These are phyloP conservation scores for Synanthedon vespiformis DNA, from an alignment of 2,888 invertebrate species.

Conservation along the genomic window DNA sequence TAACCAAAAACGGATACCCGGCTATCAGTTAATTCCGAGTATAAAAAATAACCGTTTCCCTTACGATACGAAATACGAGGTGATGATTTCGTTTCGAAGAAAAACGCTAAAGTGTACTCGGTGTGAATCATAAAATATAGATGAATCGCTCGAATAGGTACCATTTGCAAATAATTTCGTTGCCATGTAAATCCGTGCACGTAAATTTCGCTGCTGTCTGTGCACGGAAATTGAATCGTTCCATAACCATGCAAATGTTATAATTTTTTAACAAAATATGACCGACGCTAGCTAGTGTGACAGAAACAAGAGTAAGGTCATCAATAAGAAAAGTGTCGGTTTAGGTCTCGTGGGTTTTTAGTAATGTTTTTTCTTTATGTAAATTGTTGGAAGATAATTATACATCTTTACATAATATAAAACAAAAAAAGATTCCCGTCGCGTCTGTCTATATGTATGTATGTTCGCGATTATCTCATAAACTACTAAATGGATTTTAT, in stretches of 20 bases:
- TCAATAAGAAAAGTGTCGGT: not conserved
- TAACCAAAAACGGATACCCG: no score
- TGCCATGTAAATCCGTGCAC: conserved; percentile 64
- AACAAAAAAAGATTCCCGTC: no score
- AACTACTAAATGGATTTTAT: no score
- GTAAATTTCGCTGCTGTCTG: conserved; percentile 65
- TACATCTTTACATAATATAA: no score
- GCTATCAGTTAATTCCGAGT: no score
- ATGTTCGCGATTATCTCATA: no score
- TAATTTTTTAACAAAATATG: conserved; percentile 33
- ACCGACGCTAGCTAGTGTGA: not conserved
- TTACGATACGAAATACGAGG: conserved; percentile 9
- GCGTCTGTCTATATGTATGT: no score
- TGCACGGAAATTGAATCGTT: conserved; percentile 67
- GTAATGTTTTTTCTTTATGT: no score
- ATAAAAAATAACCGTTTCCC: not conserved
- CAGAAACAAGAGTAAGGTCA: no score
- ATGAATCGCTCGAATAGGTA: conserved; percentile 40
- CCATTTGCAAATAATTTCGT: conserved; percentile 64
- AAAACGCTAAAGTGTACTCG: conserved; percentile 26
- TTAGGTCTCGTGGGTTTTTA: not conserved
- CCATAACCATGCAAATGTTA: conserved; percentile 54
- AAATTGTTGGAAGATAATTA: no score
- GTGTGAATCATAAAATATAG: conserved; percentile 48
- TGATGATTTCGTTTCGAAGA: conserved; percentile 17